Conservation (phyloP, 37 sponge, comb jelly and placozoan genomes). For the Aplysina aerophoba region DNA sequence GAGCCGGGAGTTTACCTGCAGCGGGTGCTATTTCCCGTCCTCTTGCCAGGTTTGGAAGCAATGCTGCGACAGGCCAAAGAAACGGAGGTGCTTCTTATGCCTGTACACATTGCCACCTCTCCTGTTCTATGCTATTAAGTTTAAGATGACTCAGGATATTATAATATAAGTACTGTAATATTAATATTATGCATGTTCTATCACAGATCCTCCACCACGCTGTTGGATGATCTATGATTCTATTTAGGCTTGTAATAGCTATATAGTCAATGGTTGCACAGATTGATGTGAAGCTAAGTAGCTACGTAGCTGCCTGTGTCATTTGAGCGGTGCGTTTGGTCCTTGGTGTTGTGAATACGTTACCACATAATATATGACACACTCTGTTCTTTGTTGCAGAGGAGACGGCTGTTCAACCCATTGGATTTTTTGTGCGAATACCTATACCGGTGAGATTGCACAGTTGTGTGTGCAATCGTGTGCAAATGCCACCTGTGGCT, state of each 20-base stretch:
- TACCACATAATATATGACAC: background rate
- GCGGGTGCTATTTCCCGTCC: conserved; percentile 59
- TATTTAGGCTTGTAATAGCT: too few species aligned
- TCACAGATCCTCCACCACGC: too few species aligned
- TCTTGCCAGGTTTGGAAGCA: conserved; percentile 68
- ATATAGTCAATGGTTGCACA: too few species aligned
- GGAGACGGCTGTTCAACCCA: conserved; percentile 74
- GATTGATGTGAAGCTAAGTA: too few species aligned
- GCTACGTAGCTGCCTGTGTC: too few species aligned
- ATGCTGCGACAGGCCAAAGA: conserved; percentile 58
- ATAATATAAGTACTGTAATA: too few species aligned
- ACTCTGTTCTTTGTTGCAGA: conserved; percentile 43
- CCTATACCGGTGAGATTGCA: conserved; percentile 58
- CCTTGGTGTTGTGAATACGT: background rate
- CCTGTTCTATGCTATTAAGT: too few species aligned
- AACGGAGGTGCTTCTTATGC: conserved; percentile 55
- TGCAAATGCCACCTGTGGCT: too few species aligned
- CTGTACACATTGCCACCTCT: background rate
- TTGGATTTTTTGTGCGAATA: conserved; percentile 77
- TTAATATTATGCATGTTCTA: too few species aligned
- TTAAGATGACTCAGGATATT: too few species aligned
- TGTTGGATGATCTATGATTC: too few species aligned
- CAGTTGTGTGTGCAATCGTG: background rate
- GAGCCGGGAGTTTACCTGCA: conserved; percentile 58
- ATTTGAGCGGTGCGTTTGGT: too few species aligned